Conservation (phyloP, 2,113 vertebrate species). For the Calidris pygmaea region DNA sequence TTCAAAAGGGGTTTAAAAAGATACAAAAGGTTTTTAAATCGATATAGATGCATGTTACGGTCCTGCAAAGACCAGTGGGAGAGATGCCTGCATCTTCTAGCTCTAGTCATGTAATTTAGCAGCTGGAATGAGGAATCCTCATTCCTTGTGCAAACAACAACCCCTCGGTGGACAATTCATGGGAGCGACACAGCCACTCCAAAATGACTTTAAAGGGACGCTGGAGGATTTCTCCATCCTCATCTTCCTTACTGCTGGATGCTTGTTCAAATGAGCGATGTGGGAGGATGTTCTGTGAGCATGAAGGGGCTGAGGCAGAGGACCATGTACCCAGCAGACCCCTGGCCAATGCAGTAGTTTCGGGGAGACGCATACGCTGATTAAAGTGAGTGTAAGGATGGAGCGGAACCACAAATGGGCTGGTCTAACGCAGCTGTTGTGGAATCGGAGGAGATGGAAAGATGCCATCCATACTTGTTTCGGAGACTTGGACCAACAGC, state of each 20-base stretch:
- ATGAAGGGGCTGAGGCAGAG: not conserved
- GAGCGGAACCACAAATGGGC: not conserved
- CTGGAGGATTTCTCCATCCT: not conserved
- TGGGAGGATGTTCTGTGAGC: not conserved
- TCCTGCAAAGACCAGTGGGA: not conserved
- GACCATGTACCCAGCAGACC: not conserved
- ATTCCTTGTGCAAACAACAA: not conserved
- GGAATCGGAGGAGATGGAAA: not conserved
- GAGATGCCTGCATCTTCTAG: not conserved
- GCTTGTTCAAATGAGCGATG: not conserved
- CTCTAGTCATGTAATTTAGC: not conserved
- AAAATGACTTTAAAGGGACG: not conserved
- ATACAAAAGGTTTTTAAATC: not conserved
- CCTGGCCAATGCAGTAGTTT: not conserved
- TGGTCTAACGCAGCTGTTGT: not conserved
- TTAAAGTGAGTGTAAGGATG: not conserved
- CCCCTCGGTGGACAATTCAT: not conserved
- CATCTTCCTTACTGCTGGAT: not conserved
- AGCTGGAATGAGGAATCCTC: not conserved
- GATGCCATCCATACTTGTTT: not conserved
- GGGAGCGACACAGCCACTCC: not conserved
- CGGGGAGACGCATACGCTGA: not conserved
- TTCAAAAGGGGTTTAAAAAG: not conserved
- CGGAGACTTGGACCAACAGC: not conserved
- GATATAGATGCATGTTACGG: fast-evolving